Conservation (phyloP, 2,888 invertebrate genomes). For the Achlya flavicornis region DNA sequence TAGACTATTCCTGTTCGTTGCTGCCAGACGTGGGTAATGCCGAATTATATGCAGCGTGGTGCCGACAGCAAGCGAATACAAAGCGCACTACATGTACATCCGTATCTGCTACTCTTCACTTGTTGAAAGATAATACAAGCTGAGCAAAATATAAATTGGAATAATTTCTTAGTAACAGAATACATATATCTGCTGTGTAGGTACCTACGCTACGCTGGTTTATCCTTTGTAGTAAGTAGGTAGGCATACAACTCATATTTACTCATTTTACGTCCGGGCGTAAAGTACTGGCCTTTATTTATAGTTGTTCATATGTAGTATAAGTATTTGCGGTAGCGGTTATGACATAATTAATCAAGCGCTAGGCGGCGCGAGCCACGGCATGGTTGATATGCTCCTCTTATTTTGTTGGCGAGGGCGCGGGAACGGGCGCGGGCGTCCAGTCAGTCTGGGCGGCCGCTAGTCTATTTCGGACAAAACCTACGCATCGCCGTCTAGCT, state of each 20-base stretch:
- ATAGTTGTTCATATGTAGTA: constrained; percentile 14
- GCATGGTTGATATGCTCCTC: constrained; percentile 4
- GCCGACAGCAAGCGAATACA: constrained; percentile 33
- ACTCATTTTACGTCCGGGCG: background rate
- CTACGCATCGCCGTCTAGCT: constrained; percentile 66
- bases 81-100: background rate
- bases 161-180: background rate
- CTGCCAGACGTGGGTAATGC: constrained; percentile 39
- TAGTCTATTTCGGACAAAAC: constrained; percentile 62
- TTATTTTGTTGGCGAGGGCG: constrained; percentile 18
- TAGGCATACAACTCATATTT: background rate
- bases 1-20: constrained; percentile 52
- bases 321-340: constrained; percentile 26
- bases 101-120: constrained; percentile 2
- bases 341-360: constrained; percentile 39
- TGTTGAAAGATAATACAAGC: constrained; percentile 12
- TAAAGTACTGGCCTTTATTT: constrained; percentile 12
- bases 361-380: constrained; percentile 22
- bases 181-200: background rate
- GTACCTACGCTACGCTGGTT: background rate
- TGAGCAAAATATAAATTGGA: background rate
- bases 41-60: constrained; percentile 33
- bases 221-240: background rate
- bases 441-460: constrained; percentile 41
- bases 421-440: constrained; percentile 1